A percentile compares a stretch with the other conserved stretches of the same genome.
These are phyloP conservation scores for Furcifer pardalis DNA, from an alignment of 2,797 vertebrate genomes.

Conservation along the genomic window DNA sequence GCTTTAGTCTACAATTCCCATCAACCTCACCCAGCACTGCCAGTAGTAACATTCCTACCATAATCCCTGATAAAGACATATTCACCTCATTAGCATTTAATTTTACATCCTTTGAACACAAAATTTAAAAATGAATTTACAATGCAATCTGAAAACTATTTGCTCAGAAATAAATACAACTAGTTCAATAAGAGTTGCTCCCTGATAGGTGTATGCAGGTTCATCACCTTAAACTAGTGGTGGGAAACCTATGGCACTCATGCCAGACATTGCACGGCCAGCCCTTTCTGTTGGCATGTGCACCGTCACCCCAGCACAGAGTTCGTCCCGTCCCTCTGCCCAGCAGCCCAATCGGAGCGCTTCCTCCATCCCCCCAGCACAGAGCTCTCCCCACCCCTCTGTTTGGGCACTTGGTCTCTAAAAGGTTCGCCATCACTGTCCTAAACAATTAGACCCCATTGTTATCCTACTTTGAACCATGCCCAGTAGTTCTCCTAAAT, in stretches of 20 bases:
- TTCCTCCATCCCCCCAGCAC: too few relatives aligned
- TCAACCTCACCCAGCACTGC: too few relatives aligned
- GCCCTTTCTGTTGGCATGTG: too few relatives aligned
- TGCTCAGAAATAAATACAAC: background rate
- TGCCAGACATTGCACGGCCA: too few relatives aligned
- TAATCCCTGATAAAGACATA: background rate
- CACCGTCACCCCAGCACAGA: too few relatives aligned
- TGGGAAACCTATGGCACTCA: too few relatives aligned
- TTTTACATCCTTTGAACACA: background rate
- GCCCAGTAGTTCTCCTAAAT: slow-evolving; percentile 3
- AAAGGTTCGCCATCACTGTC: too few relatives aligned
- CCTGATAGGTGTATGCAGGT: background rate
- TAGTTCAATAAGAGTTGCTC: background rate
- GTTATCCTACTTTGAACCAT: background rate
- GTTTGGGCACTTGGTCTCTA: too few relatives aligned
- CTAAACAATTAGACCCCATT: background rate
- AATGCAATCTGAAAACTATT: background rate
- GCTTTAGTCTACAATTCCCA: too few relatives aligned
- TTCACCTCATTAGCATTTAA: background rate
- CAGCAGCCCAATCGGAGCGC: too few relatives aligned
- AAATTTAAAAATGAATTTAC: background rate
- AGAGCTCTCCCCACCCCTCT: too few relatives aligned
- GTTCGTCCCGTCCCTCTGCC: too few relatives aligned
- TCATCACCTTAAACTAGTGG: background rate
- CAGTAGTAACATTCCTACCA: background rate